Evolutionary conservation across 2,113 vertebrate genomes (phyloP).

Genomic region (Vulpes lagopus): DNA sequence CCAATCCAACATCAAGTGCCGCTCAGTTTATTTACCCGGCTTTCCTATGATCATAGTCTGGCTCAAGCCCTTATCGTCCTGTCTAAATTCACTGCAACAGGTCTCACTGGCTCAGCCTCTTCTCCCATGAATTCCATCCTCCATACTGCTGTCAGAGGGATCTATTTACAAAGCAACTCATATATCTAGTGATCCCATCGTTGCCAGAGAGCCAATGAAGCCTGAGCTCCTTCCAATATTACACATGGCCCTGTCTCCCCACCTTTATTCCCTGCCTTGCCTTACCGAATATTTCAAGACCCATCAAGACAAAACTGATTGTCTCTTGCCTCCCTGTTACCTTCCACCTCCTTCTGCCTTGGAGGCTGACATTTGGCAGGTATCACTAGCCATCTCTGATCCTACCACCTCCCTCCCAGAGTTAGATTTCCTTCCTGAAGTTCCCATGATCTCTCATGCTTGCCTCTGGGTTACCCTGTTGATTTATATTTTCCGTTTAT

Average conservation of each 20-base stretch:
- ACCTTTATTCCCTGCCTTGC: not conserved
- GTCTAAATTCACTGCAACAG: not conserved
- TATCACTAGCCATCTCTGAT: too few species aligned
- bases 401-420: not conserved
- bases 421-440: not conserved
- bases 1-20: not conserved
- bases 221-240: not conserved
- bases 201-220: not conserved
- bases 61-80: not conserved
- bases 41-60: not conserved
- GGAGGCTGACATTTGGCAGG: not conserved
- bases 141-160: not conserved
- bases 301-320: not conserved
- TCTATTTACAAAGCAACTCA: not conserved
- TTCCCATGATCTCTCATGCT: not conserved
- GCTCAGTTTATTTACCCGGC: not conserved
- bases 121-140: not conserved
- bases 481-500: not conserved
- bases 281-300: not conserved
- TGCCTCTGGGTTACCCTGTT: not conserved
- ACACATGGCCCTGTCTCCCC: not conserved
- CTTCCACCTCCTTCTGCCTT: not conserved
- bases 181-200: not conserved
- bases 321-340: not conserved
- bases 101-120: not conserved